These are phyloP conservation scores for Lates japonicus DNA, from an alignment of 2,797 vertebrate genomes.

Conservation along the genomic window DNA sequence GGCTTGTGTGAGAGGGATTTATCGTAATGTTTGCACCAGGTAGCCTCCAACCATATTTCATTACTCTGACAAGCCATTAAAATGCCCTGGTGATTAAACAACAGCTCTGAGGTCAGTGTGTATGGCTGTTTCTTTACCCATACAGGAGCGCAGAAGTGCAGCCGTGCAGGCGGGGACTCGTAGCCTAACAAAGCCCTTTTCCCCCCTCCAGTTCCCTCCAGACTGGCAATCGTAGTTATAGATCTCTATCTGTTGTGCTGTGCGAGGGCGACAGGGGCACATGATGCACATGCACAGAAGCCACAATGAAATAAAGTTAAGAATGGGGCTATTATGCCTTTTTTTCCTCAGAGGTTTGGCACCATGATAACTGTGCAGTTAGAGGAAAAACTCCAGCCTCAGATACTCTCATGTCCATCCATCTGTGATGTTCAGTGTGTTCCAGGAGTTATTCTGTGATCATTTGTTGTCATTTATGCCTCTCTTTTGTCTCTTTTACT, in stretches of 20 bases:
- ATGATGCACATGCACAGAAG: constrained; percentile 57
- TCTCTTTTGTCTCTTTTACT: constrained; percentile 28
- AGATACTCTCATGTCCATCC: constrained; percentile 50
- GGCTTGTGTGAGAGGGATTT: constrained; percentile 84
- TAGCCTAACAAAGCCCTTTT: constrained; percentile 58
- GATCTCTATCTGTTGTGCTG: constrained; percentile 70
- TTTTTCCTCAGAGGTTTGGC: constrained; percentile 57
- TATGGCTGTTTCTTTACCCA: constrained; percentile 63
- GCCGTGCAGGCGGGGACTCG: constrained; percentile 46
- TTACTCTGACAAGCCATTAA: constrained; percentile 86
- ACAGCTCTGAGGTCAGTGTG: constrained; percentile 79
- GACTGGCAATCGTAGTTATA: constrained; percentile 59
- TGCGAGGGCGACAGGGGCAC: constrained; percentile 44
- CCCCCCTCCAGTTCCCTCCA: constrained; percentile 51
- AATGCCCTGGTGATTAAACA: constrained; percentile 87
- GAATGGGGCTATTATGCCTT: constrained; percentile 53
- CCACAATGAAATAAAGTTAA: constrained; percentile 56
- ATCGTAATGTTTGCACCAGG: constrained; percentile 88
- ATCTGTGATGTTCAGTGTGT: constrained; percentile 31
- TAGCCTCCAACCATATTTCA: constrained; percentile 87
- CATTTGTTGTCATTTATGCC: constrained; percentile 30
- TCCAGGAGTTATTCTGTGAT: constrained; percentile 45
- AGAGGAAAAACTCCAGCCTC: constrained; percentile 58
- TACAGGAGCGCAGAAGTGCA: constrained; percentile 46
- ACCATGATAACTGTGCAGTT: constrained; percentile 67